Evolutionary conservation across 2,113 vertebrate species (phyloP).

Genomic region (Amphilophus citrinellus): DNA sequence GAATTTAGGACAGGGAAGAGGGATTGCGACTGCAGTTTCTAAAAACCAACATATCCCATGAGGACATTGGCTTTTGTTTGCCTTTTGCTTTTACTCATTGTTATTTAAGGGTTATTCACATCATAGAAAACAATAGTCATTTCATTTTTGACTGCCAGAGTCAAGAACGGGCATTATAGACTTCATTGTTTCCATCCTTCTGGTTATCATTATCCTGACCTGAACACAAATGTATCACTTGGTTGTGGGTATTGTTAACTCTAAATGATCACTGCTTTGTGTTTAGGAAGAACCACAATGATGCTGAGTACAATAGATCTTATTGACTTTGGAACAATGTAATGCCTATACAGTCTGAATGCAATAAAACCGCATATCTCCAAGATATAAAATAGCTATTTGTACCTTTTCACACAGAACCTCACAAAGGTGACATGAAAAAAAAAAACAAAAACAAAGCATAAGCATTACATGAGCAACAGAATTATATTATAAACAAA

Average conservation of each 20-base stretch:
- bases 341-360: not conserved
- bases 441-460: not conserved
- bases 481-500: not conserved
- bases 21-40: slow-evolving; percentile 7
- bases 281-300: not conserved
- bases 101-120: slow-evolving; percentile 9
- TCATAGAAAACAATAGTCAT: slow-evolving; percentile 15
- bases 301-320: not conserved
- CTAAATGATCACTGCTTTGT: not conserved
- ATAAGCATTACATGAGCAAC: not conserved
- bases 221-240: slow-evolving; percentile 17
- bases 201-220: not conserved
- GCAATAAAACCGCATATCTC: too few species aligned
- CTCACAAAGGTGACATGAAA: not conserved
- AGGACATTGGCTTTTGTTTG: slow-evolving; percentile 2
- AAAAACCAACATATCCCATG: slow-evolving; percentile 22
- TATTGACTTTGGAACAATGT: not conserved
- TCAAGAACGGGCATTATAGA: not conserved
- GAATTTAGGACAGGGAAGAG: slow-evolving; percentile 40
- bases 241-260: slow-evolving; percentile 11
- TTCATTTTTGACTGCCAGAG: slow-evolving; percentile 6
- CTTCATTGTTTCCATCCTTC: not conserved
- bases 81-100: not conserved
- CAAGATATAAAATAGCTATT: not conserved
- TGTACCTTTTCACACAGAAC: not conserved